These are phyloP conservation scores for Nebria ingens DNA, from an alignment of 1,140 invertebrate species.

Conservation along the genomic window DNA sequence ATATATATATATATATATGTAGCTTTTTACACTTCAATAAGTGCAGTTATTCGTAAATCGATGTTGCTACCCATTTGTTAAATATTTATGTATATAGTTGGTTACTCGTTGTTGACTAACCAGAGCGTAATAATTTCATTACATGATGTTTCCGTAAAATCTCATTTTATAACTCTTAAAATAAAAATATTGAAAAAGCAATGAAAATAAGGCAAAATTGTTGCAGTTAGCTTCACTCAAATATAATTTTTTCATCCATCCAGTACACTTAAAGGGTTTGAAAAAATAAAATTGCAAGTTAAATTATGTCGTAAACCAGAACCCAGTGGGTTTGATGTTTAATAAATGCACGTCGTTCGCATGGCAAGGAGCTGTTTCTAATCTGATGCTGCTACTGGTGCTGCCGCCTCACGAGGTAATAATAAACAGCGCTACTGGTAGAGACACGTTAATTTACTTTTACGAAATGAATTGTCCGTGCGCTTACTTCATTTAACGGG, in stretches of 20 bases:
- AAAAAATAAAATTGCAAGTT: neutral
- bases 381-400: neutral
- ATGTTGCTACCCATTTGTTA: no score
- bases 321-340: neutral
- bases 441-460: slow-evolving; percentile 9
- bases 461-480: slow-evolving; percentile 4
- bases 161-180: neutral
- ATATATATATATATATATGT: no score
- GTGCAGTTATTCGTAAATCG: no score
- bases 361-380: neutral
- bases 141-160: neutral
- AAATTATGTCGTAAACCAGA: neutral
- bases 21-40: no score
- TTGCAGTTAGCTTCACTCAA: neutral
- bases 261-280: neutral
- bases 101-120: no score
- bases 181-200: neutral
- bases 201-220: neutral
- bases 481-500: neutral
- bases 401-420: neutral
- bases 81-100: no score
- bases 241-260: neutral
- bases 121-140: neutral
- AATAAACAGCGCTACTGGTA: neutral
- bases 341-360: neutral